Evolutionary conservation across 1,140 invertebrate species (phyloP).

Genomic region (Chrysomallon squamiferum): DNA sequence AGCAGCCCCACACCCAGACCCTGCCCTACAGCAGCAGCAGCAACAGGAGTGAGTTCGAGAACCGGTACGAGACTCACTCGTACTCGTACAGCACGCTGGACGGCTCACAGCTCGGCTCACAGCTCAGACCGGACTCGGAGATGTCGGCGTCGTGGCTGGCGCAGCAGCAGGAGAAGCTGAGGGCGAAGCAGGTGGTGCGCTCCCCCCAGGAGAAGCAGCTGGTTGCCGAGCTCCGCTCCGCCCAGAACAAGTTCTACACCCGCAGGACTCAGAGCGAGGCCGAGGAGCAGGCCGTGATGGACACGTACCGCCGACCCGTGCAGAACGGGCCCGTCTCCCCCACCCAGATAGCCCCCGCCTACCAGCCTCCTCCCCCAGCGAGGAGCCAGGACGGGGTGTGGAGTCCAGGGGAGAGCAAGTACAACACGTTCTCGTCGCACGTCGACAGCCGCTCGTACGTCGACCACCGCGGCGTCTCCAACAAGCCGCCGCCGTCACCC

Average conservation of each 20-base stretch:
- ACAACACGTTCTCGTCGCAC: constrained; percentile 14
- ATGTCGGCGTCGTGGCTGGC: constrained; percentile 57
- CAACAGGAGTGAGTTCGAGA: constrained; percentile 48
- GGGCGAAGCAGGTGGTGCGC: constrained; percentile 47
- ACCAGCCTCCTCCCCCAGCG: constrained; percentile 24
- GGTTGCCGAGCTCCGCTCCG: constrained; percentile 57
- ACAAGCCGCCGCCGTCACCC: constrained; percentile 50
- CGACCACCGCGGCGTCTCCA: constrained; percentile 28
- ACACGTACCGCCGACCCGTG: constrained; percentile 30
- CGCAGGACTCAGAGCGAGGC: constrained; percentile 48
- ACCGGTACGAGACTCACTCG: constrained; percentile 31
- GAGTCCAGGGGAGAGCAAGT: constrained; percentile 7
- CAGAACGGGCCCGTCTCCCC: constrained; percentile 44
- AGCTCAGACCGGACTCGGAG: constrained; percentile 30
- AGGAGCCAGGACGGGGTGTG: constrained; percentile 12
- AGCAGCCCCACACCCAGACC: constrained; percentile 23
- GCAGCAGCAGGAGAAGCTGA: constrained; percentile 63
- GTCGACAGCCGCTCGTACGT: constrained; percentile 20
- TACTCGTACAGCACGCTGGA: constrained; percentile 35
- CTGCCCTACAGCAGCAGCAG: constrained; percentile 49
- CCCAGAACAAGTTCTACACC: constrained; percentile 56
- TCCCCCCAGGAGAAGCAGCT: constrained; percentile 57
- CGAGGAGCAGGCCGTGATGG: constrained; percentile 44
- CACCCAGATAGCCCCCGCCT: constrained; percentile 13
- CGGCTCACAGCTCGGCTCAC: constrained; percentile 13